phyloP scores from a whole-genome alignment of 2,113 vertebrate species.

The Hippolais icterina region DNA sequence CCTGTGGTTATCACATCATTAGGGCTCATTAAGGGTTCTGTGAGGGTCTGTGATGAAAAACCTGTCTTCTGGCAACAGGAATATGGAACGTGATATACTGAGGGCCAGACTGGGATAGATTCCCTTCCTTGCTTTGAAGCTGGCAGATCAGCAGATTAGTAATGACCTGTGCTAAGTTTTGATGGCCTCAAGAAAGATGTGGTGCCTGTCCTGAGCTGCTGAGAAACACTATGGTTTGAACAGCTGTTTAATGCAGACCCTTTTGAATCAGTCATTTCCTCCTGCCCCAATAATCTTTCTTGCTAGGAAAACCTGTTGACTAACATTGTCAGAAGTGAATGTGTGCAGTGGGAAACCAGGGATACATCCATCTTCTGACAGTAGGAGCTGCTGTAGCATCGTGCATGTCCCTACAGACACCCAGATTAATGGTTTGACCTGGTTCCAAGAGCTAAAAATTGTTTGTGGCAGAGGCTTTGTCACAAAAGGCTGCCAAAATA shows the following conservation, averaged over 20 bases:
- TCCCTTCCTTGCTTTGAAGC: not conserved
- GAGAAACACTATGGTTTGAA: not conserved
- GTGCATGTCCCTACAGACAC: slow-evolving; percentile 39
- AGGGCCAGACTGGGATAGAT: not conserved
- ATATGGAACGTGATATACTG: not conserved
- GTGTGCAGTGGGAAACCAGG: not conserved
- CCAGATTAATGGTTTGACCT: slow-evolving; percentile 61
- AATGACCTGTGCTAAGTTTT: not conserved
- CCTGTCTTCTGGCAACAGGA: not conserved
- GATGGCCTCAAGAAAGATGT: not conserved
- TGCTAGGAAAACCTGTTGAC: not conserved
- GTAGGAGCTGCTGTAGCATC: slow-evolving; percentile 59
- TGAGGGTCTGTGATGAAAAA: not conserved
- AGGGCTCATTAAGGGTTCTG: not conserved
- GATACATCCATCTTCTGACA: slow-evolving; percentile 18
- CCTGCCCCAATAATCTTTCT: not conserved
- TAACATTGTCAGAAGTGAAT: not conserved
- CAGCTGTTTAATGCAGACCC: not conserved
- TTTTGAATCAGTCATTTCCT: not conserved
- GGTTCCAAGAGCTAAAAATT: slow-evolving; percentile 58
- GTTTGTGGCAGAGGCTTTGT: slow-evolving; percentile 67
- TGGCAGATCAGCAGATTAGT: not conserved
- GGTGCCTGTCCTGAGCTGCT: not conserved
- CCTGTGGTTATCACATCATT: not conserved
- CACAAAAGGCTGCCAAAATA: slow-evolving; percentile 62